Percentiles rank a stretch among this genome's conserved stretches.
Conservation (phyloP, 1,140 invertebrate species). For the Rhopalosiphum padi region DNA sequence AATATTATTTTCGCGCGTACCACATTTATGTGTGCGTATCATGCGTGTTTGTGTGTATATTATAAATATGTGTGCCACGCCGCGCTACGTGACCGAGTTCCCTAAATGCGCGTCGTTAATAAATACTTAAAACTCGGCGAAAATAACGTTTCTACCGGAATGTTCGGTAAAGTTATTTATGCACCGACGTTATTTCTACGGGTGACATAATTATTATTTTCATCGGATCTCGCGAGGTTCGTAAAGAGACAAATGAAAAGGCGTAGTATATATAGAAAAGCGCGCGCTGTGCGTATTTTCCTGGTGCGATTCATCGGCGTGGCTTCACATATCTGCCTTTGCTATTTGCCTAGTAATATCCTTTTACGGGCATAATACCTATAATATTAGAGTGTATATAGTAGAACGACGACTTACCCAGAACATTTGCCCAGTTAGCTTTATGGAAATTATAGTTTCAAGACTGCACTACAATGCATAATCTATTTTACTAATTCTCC, state of each 20-base stretch:
- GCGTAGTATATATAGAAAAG: not conserved
- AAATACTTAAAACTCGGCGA: not conserved
- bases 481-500: not conserved
- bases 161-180: not conserved
- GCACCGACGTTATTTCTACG: not conserved
- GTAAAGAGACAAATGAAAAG: not conserved
- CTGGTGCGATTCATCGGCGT: not conserved
- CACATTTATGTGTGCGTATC: not conserved
- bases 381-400: no score
- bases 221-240: not conserved
- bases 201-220: not conserved
- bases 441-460: not conserved
- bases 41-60: not conserved
- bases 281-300: not conserved
- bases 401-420: not conserved
- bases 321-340: not conserved
- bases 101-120: not conserved
- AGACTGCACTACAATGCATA: not conserved
- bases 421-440: not conserved
- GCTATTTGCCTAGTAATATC: not conserved
- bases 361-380: not conserved
- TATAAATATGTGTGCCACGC: not conserved
- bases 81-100: constrained; percentile 30
- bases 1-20: not conserved
- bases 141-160: not conserved